Evolutionary conservation across 2,113 vertebrate genomes (phyloP).

Genomic region (Petaurus breviceps): DNA sequence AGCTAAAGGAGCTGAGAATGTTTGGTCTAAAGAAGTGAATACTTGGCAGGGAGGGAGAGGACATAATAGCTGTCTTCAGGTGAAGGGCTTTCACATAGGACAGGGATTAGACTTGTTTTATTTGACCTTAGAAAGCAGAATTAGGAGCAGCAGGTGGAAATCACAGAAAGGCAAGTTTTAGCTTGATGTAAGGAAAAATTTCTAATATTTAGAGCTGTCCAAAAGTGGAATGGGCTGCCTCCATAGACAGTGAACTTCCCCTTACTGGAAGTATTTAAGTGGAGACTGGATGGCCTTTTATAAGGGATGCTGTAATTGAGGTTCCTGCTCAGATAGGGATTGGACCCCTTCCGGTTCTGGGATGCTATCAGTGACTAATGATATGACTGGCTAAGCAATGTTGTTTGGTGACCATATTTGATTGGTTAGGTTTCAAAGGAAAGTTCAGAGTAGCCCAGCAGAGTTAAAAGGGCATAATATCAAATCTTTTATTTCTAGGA

Average conservation of each 20-base stretch:
- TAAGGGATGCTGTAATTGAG: not conserved
- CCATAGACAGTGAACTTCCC: not conserved
- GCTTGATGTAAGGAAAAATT: not conserved
- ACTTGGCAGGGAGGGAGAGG: conserved; percentile 8
- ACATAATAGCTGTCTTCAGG: not conserved
- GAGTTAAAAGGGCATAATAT: not conserved
- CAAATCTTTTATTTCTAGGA: not conserved
- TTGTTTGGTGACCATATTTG: not conserved
- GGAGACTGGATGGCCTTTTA: not conserved
- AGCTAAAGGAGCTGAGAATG: not conserved
- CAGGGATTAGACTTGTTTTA: not conserved
- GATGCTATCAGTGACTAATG: not conserved
- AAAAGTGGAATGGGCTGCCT: not conserved
- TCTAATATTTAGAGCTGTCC: not conserved
- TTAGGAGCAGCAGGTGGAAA: not conserved
- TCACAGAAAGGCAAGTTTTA: not conserved
- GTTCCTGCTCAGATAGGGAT: not conserved
- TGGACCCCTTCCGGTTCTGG: not conserved
- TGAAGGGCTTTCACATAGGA: not conserved
- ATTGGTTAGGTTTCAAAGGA: not conserved
- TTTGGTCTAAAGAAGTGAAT: not conserved
- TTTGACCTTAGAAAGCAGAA: not conserved
- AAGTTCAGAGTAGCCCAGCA: not conserved
- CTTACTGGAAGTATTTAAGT: not conserved
- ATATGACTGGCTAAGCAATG: not conserved